Percentiles rank a stretch among this genome's conserved stretches.
These are phyloP conservation scores for Globodera rostochiensis DNA, from an alignment of 1,140 invertebrate species.

Conservation along the genomic window DNA sequence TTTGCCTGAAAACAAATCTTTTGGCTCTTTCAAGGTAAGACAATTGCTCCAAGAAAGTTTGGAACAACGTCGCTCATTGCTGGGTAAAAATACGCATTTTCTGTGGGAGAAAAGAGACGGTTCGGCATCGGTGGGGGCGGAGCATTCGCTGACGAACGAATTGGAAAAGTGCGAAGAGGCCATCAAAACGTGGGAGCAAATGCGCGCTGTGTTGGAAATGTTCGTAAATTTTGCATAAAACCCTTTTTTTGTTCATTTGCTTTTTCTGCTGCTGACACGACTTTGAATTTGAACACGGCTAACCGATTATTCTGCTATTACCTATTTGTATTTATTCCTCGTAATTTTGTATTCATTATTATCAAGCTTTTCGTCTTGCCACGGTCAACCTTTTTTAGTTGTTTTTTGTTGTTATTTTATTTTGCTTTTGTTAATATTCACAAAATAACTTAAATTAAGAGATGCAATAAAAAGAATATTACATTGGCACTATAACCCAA, in stretches of 20 bases:
- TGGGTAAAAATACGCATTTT: conserved; percentile 73
- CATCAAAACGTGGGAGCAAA: conserved; percentile 91
- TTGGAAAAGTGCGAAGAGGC: conserved; percentile 89
- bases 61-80: background rate
- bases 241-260: background rate
- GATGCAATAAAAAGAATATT: too few relatives aligned
- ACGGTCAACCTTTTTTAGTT: too few relatives aligned
- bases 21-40: background rate
- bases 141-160: conserved; percentile 71
- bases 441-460: too few relatives aligned
- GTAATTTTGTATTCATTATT: too few relatives aligned
- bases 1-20: background rate
- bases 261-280: too few relatives aligned
- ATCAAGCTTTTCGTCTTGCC: too few relatives aligned
- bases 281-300: background rate
- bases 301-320: background rate
- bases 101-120: conserved; percentile 76
- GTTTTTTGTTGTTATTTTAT: too few relatives aligned
- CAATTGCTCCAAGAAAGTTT: background rate
- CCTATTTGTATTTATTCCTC: background rate
- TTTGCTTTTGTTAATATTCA: too few relatives aligned
- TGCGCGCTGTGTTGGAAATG: conserved; percentile 98
- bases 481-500: too few relatives aligned
- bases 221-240: conserved; percentile 68
- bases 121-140: conserved; percentile 73